Evolutionary conservation across 37 sponge, comb jelly and placozoan species (phyloP), one percentile per base, ranked within the genome.

Genomic region (Corticium candelabrum): DNA sequence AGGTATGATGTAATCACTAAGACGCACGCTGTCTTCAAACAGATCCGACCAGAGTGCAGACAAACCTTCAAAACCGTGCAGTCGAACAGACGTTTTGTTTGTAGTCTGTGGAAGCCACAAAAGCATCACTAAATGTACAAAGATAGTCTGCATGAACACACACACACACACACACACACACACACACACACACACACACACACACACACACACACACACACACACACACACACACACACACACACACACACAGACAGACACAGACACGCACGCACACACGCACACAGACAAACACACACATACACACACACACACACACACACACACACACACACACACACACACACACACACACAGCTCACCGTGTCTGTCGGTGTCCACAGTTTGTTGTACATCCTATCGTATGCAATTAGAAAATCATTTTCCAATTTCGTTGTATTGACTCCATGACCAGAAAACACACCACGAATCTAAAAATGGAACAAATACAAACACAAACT

Each of bases 311-410:
- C 56, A 77, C 56, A 77, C 41, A 77, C 56, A 41, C 78, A 77
- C 68, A 78, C 79, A 78, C 68, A 50, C 67, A 50, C 67, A 78
- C 79, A 78, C 67, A 78, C 79, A 78, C 79, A 78, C 79, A 78
- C 67, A 78, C 79, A 78, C 67, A n/a, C n/a, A n/a, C n/a, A n/a
- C n/a, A n/a, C n/a, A n/a, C n/a, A n/a, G n/a, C n/a, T n/a, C n/a
- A n/a, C n/a, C n/a, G n/a, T n/a, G n/a, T n/a, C n/a, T 50, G 62
- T 21, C 62, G 11, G 11, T 50, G 15, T 50, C 62, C 11, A 50
- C 62, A 11, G 21, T 21, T 27, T 50, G 37, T 72, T 15, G 21
- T 72, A 72, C 15, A 72, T 72, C 37, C 29, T 11, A 27, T 72
- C 74, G 15, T 36, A 72, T 21, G 15, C 74, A 29, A 27, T 32